Conservation (phyloP, 2,888 invertebrate species). For the Argyra leucocephala region DNA sequence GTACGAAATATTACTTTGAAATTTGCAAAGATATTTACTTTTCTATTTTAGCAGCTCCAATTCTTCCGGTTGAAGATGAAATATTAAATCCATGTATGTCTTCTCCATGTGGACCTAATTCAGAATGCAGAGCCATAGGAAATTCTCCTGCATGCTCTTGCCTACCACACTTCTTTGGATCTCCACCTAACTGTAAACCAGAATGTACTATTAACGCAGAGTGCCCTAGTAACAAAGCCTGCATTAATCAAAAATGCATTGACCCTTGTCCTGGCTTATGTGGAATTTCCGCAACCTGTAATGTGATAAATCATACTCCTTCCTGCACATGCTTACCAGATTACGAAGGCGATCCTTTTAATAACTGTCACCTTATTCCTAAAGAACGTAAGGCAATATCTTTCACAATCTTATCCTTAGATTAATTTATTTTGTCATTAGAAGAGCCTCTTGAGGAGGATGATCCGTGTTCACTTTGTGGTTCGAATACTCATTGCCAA, state of each 20-base stretch:
- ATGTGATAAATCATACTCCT: slow-evolving; percentile 59
- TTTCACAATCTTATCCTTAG: too few relatives aligned
- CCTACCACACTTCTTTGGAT: slow-evolving; percentile 54
- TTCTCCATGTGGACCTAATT: slow-evolving; percentile 59
- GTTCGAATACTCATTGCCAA: slow-evolving; percentile 59
- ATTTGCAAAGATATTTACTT: slow-evolving; percentile 42
- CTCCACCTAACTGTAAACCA: slow-evolving; percentile 62
- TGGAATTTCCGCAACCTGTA: slow-evolving; percentile 54
- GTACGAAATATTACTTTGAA: slow-evolving; percentile 53
- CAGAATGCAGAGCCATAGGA: slow-evolving; percentile 53
- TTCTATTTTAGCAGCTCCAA: slow-evolving; percentile 29
- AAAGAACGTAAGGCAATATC: slow-evolving; percentile 31
- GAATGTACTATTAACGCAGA: slow-evolving; percentile 65
- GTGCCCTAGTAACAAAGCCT: slow-evolving; percentile 60
- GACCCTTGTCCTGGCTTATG: slow-evolving; percentile 67
- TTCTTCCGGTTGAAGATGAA: slow-evolving; percentile 30
- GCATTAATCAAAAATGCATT: slow-evolving; percentile 61
- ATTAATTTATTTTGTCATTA: not conserved
- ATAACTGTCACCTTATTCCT: slow-evolving; percentile 40
- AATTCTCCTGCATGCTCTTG: slow-evolving; percentile 58
- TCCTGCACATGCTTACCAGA: slow-evolving; percentile 56
- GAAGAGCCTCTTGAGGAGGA: slow-evolving; percentile 28
- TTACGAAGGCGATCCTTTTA: slow-evolving; percentile 50
- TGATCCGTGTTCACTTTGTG: slow-evolving; percentile 67
- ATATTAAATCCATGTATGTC: slow-evolving; percentile 56